A percentile compares a stretch with the other conserved stretches of the same genome.
phyloP scores from a whole-genome alignment of 2,888 invertebrate genomes.

The Chrysomela aeneicollis region DNA sequence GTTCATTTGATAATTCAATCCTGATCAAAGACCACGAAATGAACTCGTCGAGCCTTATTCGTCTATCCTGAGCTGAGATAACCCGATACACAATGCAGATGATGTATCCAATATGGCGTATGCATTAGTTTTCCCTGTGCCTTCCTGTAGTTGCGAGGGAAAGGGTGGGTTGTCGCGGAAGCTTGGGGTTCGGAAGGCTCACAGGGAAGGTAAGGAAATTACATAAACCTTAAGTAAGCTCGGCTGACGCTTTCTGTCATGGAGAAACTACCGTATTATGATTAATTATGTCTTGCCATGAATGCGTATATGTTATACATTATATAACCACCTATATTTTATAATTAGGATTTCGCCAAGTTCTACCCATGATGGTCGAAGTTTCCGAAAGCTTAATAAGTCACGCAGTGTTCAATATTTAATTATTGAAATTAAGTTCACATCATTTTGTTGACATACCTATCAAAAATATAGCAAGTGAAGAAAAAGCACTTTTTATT shows the following conservation, averaged over 20 bases:
- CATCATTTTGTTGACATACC: too few species aligned
- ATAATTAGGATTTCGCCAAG: constrained; percentile 37
- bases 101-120: neutral
- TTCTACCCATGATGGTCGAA: constrained; percentile 36
- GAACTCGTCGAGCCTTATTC: too few species aligned
- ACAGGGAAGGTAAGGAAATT: constrained; percentile 57
- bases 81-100: neutral
- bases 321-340: neutral
- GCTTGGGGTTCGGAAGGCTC: constrained; percentile 34
- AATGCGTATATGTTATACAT: constrained; percentile 39
- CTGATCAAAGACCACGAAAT: too few species aligned
- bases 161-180: constrained; percentile 37
- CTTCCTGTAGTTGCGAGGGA: constrained; percentile 18
- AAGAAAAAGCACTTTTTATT: too few species aligned
- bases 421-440: too few species aligned
- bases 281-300: constrained; percentile 55
- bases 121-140: constrained; percentile 10
- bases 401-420: constrained; percentile 21
- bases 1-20: too few species aligned
- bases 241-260: constrained; percentile 57
- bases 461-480: too few species aligned
- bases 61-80: too few species aligned
- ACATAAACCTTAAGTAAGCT: constrained; percentile 61
- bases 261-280: constrained; percentile 57
- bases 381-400: constrained; percentile 6